Base-by-base conservation (phyloP, 1,140 invertebrate species). In the Littorina saxatilis region DNA sequence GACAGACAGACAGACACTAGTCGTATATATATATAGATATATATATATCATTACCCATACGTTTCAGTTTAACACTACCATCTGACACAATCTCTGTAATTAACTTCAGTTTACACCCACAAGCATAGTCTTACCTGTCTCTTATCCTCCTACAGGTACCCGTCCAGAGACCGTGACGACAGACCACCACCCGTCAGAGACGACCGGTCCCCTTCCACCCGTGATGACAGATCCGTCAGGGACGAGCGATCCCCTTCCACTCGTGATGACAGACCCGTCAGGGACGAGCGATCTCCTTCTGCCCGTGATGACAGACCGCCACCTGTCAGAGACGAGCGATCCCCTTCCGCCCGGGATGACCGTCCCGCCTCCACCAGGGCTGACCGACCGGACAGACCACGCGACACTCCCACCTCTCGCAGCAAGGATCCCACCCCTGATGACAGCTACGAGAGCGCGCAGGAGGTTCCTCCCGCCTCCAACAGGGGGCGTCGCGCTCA, bases 401-500 rank as follows among this genome's bases (percentile, higher is more conserved):
- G 58, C 27, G 27, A 61, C 7, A 5, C 20, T 9, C 58, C 58
- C 58, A 7, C 58, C 58, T 5, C 58, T 7, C 70, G 40, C 70
- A 4, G 27, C 40, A 29, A 15, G 23, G 5, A 27, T 66, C 61
- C 61, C 9, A 35, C 27, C 23, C 66, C 66, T 17, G 43, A 47
- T 17, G 43, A 68, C 32, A 68, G 66, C 66, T 68, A 68, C 35
- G 66, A 68, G 66, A n/a, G n/a, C 40, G 72, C 23, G 9, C 50
- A 58, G n/a, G n/a, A 58, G 9, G 29, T n/a, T 32, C 43, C 50
- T 15, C 27, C 50, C 20, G 55, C 55, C 55, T 5, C 11, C 55
- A 20, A 13, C 55, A 11, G 61, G 50, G 29, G 15, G 50, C 43
- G 43, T 17, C 43, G 43, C 43, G 7, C 5, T 47, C 43, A 17